A percentile compares a stretch with the other conserved stretches of the same genome.
Evolutionary conservation across 2,797 vertebrate species (phyloP).

Genomic region (Enteromius afrohamiltoni): DNA sequence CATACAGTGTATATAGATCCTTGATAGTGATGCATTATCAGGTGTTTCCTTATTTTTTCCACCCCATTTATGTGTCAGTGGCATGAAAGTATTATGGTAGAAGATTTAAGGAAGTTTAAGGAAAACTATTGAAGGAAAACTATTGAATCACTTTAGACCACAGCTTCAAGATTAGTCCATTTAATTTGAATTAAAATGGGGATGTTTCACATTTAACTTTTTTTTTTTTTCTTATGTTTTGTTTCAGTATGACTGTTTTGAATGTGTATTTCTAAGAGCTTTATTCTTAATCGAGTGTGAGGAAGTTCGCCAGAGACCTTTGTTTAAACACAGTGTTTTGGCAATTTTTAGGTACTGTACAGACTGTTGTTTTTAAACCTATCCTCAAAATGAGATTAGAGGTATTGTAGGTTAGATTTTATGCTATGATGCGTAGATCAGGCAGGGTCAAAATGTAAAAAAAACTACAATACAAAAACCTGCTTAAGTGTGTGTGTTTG

Average conservation of each 20-base stretch:
- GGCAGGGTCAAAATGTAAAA: background rate
- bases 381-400: background rate
- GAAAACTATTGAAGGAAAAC: background rate
- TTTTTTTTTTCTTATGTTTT: background rate
- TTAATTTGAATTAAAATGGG: background rate
- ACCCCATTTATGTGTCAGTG: constrained; percentile 19
- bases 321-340: background rate
- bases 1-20: background rate
- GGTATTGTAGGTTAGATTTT: no score
- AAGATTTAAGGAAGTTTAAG: background rate
- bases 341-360: background rate
- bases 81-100: background rate
- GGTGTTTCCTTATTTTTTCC: constrained; percentile 34
- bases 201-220: no score
- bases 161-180: background rate
- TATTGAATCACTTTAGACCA: background rate
- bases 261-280: background rate
- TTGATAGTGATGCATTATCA: background rate
- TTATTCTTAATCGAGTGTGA: background rate
- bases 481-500: background rate
- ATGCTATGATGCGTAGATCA: background rate
- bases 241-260: background rate
- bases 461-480: background rate
- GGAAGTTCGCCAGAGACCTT: background rate
- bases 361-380: background rate